Evolutionary conservation across 2,888 invertebrate genomes (phyloP), one percentile per base, ranked within the genome.

Genomic region (Drosophila incognita): DNA sequence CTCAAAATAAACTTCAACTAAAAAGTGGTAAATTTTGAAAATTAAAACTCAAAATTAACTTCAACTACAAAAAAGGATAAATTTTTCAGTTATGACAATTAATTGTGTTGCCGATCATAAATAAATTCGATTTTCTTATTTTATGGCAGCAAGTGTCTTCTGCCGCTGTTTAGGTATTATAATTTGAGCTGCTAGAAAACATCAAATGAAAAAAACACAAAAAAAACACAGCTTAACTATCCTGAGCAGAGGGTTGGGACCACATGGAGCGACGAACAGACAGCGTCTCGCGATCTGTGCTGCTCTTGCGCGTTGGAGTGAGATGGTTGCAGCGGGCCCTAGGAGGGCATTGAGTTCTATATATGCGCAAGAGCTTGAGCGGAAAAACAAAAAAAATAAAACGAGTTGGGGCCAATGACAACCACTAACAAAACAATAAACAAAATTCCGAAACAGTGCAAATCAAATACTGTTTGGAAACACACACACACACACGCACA

Each of bases 391-490:
- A 36, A 24, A 46, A 46, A 40, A n/a, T 4, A 4, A n/a, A 11
- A 42, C 5, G 10, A 56, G 61, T n/a, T 66, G 73, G 53, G 54
- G 65, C 27, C 31, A 56, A 67, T 70, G 69, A 68, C 71, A 76
- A 65, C 51, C 70, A 75, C 67, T 72, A 79, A 68, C 68, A 79
- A 72, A 80, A 63, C 76, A 71, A 76, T 79, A 80, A 80, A 80
- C 69, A 79, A 64, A 76, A 76, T 64, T 62, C 56, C 61, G 65
- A 63, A 79, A 58, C 42, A 80, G 65, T 80, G 78, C 80, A 79
- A 79, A 80, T 76, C 66, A 66, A 73, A 74, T 58, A 66, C 38
- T 66, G 56, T 77, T 46, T 78, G 54, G 42, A 58, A 65, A 40
- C 21, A 38, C 57, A 29, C 24, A 51, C 51, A 33, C 27, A n/a